phyloP scores from a whole-genome alignment of 2,113 vertebrate species.

The Falcunculus frontatus region DNA sequence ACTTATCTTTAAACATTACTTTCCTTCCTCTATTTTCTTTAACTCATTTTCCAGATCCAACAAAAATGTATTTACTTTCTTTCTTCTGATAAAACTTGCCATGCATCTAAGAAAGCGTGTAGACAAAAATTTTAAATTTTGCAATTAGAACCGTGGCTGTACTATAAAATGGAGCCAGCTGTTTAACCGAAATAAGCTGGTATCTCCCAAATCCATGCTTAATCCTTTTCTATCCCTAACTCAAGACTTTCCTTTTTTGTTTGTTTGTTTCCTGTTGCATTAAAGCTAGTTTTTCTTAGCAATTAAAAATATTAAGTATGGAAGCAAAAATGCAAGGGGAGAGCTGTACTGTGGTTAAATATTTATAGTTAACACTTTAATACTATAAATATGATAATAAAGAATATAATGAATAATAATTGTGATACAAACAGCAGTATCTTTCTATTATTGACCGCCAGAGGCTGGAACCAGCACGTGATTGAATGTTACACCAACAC shows the following conservation, averaged over 20 bases:
- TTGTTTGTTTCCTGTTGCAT: neutral
- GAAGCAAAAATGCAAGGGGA: neutral
- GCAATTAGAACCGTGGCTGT: neutral
- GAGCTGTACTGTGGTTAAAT: neutral
- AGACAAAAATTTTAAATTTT: neutral
- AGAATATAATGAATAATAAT: neutral
- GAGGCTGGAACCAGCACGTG: neutral
- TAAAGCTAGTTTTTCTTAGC: neutral
- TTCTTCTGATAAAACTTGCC: neutral
- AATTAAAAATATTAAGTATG: neutral
- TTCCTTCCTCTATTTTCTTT: neutral
- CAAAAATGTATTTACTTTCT: neutral
- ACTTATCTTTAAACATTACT: neutral
- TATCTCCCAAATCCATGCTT: neutral
- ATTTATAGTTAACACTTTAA: neutral
- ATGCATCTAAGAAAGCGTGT: neutral
- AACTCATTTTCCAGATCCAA: neutral
- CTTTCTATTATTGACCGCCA: neutral
- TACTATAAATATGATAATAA: neutral
- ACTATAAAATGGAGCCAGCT: neutral
- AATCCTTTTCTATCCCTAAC: neutral
- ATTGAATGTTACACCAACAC: neutral
- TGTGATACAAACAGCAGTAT: neutral
- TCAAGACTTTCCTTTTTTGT: neutral
- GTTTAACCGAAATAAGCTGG: neutral